These are phyloP conservation scores for Mixornis gularis DNA, from an alignment of 2,113 vertebrate species.

Conservation along the genomic window DNA sequence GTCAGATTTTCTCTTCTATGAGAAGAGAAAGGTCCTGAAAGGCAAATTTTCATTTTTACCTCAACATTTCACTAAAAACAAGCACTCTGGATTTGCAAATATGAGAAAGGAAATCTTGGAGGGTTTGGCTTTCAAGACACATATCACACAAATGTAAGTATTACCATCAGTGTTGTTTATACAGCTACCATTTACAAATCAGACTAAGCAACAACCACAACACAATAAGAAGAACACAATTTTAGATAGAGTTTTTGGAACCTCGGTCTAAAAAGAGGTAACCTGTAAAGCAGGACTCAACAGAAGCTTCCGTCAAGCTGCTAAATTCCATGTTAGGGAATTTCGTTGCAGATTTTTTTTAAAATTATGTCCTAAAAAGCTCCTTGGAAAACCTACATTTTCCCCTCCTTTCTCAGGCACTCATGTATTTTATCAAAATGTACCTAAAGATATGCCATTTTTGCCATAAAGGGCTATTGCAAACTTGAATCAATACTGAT, in stretches of 20 bases:
- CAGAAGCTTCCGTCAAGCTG: not conserved
- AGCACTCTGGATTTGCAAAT: not conserved
- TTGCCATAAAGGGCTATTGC: not conserved
- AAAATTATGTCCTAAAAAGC: not conserved
- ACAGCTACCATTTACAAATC: not conserved
- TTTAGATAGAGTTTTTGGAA: not conserved
- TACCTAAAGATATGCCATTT: not conserved
- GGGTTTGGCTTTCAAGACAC: not conserved
- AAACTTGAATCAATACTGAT: not conserved
- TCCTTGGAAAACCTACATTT: not conserved
- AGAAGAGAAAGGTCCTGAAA: not conserved
- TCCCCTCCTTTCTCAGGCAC: not conserved
- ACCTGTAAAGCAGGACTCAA: not conserved
- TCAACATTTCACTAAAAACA: not conserved
- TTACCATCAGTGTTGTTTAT: rapidly evolving
- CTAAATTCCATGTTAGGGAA: not conserved
- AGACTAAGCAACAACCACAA: not conserved
- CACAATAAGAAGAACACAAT: not conserved
- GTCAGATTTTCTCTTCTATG: not conserved
- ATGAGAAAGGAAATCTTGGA: not conserved
- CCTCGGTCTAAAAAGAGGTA: not conserved
- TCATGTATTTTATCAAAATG: not conserved
- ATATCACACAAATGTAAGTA: not conserved
- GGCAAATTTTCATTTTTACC: not conserved
- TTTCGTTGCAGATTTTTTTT: not conserved